These are phyloP conservation scores for Epistrophella euchroma DNA, from an alignment of 2,888 invertebrate species.

Conservation along the genomic window DNA sequence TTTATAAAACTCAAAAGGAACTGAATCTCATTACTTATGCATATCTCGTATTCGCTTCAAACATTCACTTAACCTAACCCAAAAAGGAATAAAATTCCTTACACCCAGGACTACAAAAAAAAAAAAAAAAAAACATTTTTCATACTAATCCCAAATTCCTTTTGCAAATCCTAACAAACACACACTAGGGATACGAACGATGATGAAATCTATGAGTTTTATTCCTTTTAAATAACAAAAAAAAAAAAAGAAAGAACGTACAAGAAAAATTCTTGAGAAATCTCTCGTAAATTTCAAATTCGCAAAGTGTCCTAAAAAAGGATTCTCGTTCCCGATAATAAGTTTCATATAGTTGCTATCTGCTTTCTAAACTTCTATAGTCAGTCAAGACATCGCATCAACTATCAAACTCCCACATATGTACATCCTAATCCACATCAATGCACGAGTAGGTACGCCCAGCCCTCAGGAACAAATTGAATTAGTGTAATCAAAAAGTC, in stretches of 20 bases:
- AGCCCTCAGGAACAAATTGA: constrained; percentile 77
- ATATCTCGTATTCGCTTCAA: constrained; percentile 66
- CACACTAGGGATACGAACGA: constrained; percentile 22
- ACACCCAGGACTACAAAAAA: constrained; percentile 37
- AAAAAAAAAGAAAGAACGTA: constrained; percentile 18
- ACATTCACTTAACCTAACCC: constrained; percentile 71
- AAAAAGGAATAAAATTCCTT: constrained; percentile 41
- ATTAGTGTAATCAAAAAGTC: constrained; percentile 79
- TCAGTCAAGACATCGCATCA: constrained; percentile 69
- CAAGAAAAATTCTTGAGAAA: constrained; percentile 43
- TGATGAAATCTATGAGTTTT: constrained; percentile 25
- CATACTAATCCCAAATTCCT: constrained; percentile 70
- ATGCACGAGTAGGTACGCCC: constrained; percentile 35
- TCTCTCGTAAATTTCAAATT: constrained; percentile 73
- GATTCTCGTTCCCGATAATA: constrained; percentile 70
- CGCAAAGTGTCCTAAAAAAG: constrained; percentile 73
- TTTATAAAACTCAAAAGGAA: constrained; percentile 49
- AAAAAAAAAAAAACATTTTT: constrained; percentile 46
- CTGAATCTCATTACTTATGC: constrained; percentile 69
- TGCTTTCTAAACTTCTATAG: constrained; percentile 12
- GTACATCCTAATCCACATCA: constrained; percentile 3
- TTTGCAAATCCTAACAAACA: constrained; percentile 64
- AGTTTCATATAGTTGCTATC: constrained; percentile 62
- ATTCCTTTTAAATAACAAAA: background rate
- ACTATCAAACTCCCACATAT: constrained; percentile 54